A percentile compares a stretch with the other conserved stretches of the same genome.
Evolutionary conservation across 2,113 vertebrate species (phyloP).

Genomic region (Hepsetus odoe): DNA sequence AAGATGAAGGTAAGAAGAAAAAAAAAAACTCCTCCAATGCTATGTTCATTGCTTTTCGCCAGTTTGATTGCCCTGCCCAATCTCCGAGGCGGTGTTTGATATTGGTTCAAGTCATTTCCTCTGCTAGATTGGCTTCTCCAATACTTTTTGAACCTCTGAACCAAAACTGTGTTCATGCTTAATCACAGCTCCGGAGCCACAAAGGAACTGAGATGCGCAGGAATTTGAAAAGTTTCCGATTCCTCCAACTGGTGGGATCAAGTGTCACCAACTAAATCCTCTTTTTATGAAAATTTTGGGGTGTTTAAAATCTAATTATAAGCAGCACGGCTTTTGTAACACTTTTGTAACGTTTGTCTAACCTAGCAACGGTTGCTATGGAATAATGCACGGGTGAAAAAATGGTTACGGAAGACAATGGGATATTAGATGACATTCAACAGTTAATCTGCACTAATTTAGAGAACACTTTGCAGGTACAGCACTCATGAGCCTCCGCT

Average conservation of each 20-base stretch:
- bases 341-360: too few species aligned
- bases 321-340: too few species aligned
- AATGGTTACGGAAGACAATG: too few species aligned
- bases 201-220: neutral
- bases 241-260: neutral
- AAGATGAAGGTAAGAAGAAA: slow-evolving; percentile 30
- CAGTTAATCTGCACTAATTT: too few species aligned
- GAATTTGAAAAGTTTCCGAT: slow-evolving; percentile 14
- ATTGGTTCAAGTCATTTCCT: slow-evolving; percentile 45
- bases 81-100: slow-evolving; percentile 33
- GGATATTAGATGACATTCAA: too few species aligned
- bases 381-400: too few species aligned
- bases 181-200: slow-evolving; percentile 34
- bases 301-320: too few species aligned
- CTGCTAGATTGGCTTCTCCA: slow-evolving; percentile 42
- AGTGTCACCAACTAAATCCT: too few species aligned
- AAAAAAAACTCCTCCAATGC: slow-evolving; percentile 25
- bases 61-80: slow-evolving; percentile 40
- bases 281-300: too few species aligned
- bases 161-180: slow-evolving; percentile 19
- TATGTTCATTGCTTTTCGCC: slow-evolving; percentile 27
- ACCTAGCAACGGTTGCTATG: too few species aligned
- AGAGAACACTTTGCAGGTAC: too few species aligned
- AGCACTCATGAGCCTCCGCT: too few species aligned
- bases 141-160: slow-evolving; percentile 35